Conservation (phyloP, 2,888 invertebrate genomes). For the Spodoptera exigua region DNA sequence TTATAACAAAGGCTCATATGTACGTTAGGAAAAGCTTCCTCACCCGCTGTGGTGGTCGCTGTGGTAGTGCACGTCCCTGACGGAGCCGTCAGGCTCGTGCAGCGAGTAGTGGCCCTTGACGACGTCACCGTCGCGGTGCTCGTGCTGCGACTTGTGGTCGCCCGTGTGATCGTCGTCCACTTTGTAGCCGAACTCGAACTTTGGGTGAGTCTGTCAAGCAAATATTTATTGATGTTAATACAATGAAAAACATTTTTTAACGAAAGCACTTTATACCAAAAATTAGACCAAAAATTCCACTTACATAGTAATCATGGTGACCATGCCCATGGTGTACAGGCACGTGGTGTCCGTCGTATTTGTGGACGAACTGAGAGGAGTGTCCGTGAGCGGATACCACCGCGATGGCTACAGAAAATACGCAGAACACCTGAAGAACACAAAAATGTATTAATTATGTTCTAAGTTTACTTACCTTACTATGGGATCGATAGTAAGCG, state of each 20-base stretch:
- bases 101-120: conserved; percentile 75
- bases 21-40: background rate
- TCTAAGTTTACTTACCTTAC: no score
- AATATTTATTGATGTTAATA: background rate
- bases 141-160: conserved; percentile 85
- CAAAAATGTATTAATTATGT: no score
- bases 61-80: conserved; percentile 85
- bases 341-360: conserved; percentile 70
- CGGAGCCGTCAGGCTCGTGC: conserved; percentile 85
- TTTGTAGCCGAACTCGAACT: conserved; percentile 87
- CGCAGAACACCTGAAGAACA: conserved; percentile 26
- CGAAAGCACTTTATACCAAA: no score
- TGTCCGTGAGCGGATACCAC: conserved; percentile 20
- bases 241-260: no score
- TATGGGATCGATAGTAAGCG: no score
- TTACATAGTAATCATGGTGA: conserved; percentile 16
- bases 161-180: conserved; percentile 88
- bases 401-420: conserved; percentile 19
- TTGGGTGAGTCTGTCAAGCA: conserved; percentile 75
- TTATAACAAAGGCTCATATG: no score
- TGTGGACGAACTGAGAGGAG: conserved; percentile 53
- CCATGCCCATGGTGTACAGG: conserved; percentile 61
- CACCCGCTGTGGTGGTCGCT: conserved; percentile 68
- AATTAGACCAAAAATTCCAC: no score
- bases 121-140: conserved; percentile 82